phyloP scores from a whole-genome alignment of 2,113 vertebrate species.

The Abramis brama region DNA sequence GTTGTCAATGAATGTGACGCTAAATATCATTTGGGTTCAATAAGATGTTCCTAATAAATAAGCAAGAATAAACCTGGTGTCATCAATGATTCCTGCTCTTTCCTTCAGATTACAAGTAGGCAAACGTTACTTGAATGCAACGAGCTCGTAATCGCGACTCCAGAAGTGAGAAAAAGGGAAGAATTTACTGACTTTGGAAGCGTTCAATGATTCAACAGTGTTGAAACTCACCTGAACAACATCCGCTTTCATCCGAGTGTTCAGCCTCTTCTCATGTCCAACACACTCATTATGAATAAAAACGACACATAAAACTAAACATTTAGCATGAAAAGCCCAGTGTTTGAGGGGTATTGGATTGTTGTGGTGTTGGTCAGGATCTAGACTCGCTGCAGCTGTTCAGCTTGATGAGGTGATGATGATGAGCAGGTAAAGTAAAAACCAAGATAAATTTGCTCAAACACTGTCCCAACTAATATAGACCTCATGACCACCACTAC shows the following conservation, averaged over 20 bases:
- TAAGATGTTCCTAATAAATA: no score
- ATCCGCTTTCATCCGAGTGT: no score
- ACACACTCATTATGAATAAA: neutral
- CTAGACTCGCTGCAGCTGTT: neutral
- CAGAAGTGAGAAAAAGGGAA: no score
- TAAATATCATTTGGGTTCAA: no score
- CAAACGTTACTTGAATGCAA: no score
- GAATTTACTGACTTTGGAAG: neutral
- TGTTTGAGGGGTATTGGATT: neutral
- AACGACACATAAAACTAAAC: neutral
- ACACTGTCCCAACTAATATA: neutral
- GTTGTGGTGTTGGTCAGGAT: neutral
- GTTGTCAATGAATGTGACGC: no score
- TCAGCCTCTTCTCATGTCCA: neutral
- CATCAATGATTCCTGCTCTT: no score
- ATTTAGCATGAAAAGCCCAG: neutral
- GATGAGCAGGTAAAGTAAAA: neutral
- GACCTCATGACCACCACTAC: neutral
- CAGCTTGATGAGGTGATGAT: neutral
- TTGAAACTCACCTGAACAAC: neutral
- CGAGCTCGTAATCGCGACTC: no score
- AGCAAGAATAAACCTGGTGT: no score
- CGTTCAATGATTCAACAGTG: no score
- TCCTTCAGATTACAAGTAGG: no score
- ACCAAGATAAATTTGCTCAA: neutral